Evolutionary conservation across 92 coral and sea anemone genomes (phyloP), one percentile per base, ranked within the genome.

Genomic region (Phenganax subtilis): DNA sequence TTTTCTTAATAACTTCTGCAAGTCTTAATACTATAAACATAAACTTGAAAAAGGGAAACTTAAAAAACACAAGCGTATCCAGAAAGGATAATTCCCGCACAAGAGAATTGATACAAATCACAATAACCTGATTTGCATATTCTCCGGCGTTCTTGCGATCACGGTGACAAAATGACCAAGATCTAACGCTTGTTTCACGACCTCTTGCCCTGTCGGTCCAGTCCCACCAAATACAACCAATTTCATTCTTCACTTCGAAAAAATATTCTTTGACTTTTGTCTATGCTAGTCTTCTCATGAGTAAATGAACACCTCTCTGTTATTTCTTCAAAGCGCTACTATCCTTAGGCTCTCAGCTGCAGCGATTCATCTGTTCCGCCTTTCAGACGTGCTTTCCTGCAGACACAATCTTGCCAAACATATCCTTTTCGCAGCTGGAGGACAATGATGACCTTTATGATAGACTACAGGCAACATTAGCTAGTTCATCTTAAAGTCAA

Each of bases 221-320:
- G 83, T 79, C 8, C 73, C 83, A 17, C 83, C 83, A 51, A 79
- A 79, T 7, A 79, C 83, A 1, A 79, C 73, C 83, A 79, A 29
- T 65, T 79, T 79, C 83, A 79, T 63, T 12, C 6, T 79, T 10
- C 10, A 47, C 8, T 25, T 68, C 1, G 6, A 68, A 14, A 47
- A 47, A 20, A 11, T 11, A 9, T 27, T 16, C 55, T 53, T 71
- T 15, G n/a, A 54, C 12, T 20, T 15, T 52, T 53, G 30, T 70
- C 29, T 29, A 31, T n/a, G 3, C 53, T 6, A 51, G 17, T 71
- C 17, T 20, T 31, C 75, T 37, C 5, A 37, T 37, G 47, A 37
- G 47, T 37, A 5, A 68, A 68, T 28, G 29, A 68, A 29, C 14
- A 9, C 30, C 47, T 68, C n/a, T 68, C 53, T 68, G 0, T 25